phyloP scores from a whole-genome alignment of 1,140 invertebrate genomes.

The Drosophila setifemur region DNA sequence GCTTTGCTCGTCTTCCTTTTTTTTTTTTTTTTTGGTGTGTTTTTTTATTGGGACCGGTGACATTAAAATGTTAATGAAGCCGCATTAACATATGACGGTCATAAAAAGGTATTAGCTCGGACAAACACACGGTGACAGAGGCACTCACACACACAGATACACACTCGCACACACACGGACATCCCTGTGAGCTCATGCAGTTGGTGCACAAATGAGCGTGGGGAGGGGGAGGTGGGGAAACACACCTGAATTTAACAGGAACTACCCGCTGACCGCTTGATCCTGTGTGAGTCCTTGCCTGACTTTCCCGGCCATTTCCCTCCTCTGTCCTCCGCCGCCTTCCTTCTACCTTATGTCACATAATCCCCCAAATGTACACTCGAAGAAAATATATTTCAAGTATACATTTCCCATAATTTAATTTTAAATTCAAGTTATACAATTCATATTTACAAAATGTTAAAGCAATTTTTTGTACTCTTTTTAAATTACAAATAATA shows the following conservation, averaged over 20 bases:
- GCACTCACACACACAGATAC: slow-evolving; percentile 14
- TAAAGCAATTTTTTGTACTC: too few species aligned
- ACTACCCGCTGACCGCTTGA: slow-evolving; percentile 70
- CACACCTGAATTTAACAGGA: slow-evolving; percentile 50
- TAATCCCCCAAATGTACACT: slow-evolving; percentile 51
- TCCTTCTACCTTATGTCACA: slow-evolving; percentile 59
- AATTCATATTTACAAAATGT: too few species aligned
- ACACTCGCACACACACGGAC: slow-evolving; percentile 17
- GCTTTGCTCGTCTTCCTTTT: slow-evolving; percentile 4
- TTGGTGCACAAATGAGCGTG: slow-evolving; percentile 17
- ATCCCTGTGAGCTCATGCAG: slow-evolving; percentile 50
- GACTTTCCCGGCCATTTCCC: slow-evolving; percentile 14
- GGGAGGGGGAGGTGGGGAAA: not conserved
- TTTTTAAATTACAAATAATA: too few species aligned
- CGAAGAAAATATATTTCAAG: not conserved
- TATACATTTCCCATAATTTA: too few species aligned
- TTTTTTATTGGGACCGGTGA: slow-evolving; percentile 55
- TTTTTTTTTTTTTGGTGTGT: slow-evolving; percentile 23
- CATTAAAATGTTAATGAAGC: slow-evolving; percentile 80
- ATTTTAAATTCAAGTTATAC: too few species aligned
- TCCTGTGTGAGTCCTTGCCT: slow-evolving; percentile 37
- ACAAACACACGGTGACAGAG: slow-evolving; percentile 41
- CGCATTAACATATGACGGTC: slow-evolving; percentile 77
- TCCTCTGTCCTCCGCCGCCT: slow-evolving; percentile 2
- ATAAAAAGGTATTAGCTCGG: slow-evolving; percentile 75